Evolutionary conservation across 2,888 invertebrate species (phyloP).

Genomic region (Tenodera sinensis): DNA sequence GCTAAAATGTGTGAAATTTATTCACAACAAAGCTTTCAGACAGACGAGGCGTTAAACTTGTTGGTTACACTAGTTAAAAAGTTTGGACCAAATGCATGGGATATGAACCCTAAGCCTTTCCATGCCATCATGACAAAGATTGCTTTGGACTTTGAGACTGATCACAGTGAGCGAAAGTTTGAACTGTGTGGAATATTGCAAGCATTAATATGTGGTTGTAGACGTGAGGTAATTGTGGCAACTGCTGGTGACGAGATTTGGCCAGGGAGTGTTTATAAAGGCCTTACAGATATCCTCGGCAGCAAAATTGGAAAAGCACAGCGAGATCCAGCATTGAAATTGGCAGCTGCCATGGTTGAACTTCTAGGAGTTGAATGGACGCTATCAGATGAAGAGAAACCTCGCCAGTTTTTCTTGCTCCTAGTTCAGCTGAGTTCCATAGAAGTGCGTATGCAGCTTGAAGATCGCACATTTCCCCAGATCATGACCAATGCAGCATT

Average conservation of each 20-base stretch:
- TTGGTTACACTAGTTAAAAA: constrained; percentile 69
- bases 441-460: constrained; percentile 91
- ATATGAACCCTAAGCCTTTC: constrained; percentile 72
- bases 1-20: constrained; percentile 82
- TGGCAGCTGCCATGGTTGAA: constrained; percentile 77
- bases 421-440: constrained; percentile 83
- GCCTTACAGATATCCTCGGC: constrained; percentile 75
- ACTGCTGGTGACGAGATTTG: constrained; percentile 70
- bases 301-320: constrained; percentile 85
- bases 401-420: constrained; percentile 74
- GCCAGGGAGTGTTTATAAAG: constrained; percentile 78
- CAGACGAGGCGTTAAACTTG: constrained; percentile 81
- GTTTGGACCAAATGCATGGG: constrained; percentile 74
- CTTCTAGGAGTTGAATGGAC: constrained; percentile 83
- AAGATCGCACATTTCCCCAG: constrained; percentile 73
- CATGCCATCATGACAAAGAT: constrained; percentile 79
- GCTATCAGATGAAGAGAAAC: constrained; percentile 71
- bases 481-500: constrained; percentile 72
- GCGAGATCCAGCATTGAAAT: constrained; percentile 81
- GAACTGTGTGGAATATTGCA: constrained; percentile 78
- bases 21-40: constrained; percentile 82
- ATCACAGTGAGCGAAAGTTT: constrained; percentile 85
- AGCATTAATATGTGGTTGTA: constrained; percentile 69
- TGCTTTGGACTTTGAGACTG: constrained; percentile 81
- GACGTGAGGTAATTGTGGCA: constrained; percentile 60